phyloP scores from a whole-genome alignment of 2,113 vertebrate genomes.

The Hemicordylus capensis region DNA sequence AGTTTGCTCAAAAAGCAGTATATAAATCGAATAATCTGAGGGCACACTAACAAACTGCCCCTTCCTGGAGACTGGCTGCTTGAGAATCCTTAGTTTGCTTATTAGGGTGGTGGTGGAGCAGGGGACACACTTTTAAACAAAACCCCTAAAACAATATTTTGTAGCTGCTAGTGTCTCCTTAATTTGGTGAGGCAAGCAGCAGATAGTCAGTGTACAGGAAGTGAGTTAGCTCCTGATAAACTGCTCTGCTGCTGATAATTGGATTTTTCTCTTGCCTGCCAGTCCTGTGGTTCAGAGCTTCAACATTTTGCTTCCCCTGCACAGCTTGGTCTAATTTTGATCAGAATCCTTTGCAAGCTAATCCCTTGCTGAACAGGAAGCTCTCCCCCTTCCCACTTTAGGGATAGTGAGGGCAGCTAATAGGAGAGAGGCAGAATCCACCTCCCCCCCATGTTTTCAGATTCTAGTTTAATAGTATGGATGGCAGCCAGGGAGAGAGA shows the following conservation, averaged over 20 bases:
- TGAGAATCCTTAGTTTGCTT: background rate
- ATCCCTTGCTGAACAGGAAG: background rate
- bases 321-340: background rate
- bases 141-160: background rate
- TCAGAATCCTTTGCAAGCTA: background rate
- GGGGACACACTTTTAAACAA: background rate
- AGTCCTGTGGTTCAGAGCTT: background rate
- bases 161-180: background rate
- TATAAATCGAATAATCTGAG: background rate
- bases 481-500: background rate
- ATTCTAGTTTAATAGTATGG: fast-evolving
- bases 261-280: background rate
- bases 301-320: background rate
- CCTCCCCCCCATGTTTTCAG: background rate
- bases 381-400: background rate
- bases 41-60: background rate
- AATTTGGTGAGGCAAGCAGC: fast-evolving
- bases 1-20: background rate
- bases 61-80: background rate
- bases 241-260: background rate
- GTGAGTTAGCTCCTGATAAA: background rate
- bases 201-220: fast-evolving
- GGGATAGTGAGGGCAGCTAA: background rate
- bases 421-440: background rate
- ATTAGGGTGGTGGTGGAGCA: background rate